A percentile compares a stretch with the other conserved stretches of the same genome.
Conservation (phyloP, 1,140 invertebrate genomes). For the Neuroterus valhalla region DNA sequence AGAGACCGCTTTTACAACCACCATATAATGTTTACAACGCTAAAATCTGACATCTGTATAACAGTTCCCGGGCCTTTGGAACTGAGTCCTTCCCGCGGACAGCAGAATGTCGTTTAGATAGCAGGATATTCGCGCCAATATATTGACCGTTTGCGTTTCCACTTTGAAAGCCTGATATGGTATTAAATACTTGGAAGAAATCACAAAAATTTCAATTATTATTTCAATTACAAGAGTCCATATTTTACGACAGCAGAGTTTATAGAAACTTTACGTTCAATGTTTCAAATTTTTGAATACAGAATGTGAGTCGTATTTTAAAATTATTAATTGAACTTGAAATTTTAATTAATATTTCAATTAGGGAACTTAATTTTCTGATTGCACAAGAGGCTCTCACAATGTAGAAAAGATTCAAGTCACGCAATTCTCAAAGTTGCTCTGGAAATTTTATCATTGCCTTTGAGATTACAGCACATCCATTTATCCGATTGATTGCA, state of each 20-base stretch:
- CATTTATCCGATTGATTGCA: no score
- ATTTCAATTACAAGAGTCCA: no score
- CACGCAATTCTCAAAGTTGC: no score
- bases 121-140: constrained; percentile 2
- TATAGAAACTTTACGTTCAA: neutral
- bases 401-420: no score
- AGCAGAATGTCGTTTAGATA: constrained; percentile 25
- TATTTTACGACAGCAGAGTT: neutral
- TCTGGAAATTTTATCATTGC: no score
- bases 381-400: no score
- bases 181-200: neutral
- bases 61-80: constrained; percentile 44
- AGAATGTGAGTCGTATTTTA: no score
- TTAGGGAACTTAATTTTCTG: no score
- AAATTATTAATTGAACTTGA: no score
- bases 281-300: no score
- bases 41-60: constrained; percentile 71
- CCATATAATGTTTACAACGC: constrained; percentile 70
- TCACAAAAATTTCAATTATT: neutral
- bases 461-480: no score
- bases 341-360: no score
- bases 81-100: constrained; percentile 32
- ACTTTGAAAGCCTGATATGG: neutral
- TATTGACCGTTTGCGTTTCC: constrained; percentile 18
- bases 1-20: constrained; percentile 70